Percentiles rank a stretch among this genome's conserved stretches.
Conservation (phyloP, 1,140 invertebrate genomes). For the Pseudomyrmex cubaensis region DNA sequence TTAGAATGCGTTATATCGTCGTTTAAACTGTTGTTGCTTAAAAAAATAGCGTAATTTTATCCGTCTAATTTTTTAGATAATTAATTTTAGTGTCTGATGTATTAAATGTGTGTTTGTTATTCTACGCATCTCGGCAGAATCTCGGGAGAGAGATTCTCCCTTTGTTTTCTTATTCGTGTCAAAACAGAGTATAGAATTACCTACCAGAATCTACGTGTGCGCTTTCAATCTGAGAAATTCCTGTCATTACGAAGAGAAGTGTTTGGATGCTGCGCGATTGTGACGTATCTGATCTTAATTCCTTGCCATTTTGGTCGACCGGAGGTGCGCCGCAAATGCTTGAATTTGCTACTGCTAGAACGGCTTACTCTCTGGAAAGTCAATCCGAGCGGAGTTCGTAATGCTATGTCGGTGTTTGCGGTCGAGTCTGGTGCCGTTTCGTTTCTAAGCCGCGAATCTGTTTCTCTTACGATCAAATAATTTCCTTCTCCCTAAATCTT, state of each 20-base stretch:
- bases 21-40: too few relatives aligned
- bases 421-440: conserved; percentile 24
- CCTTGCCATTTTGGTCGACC: conserved; percentile 23
- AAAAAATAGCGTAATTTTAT: too few relatives aligned
- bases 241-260: not conserved
- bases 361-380: conserved; percentile 27
- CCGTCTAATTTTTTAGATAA: too few relatives aligned
- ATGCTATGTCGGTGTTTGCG: conserved; percentile 58
- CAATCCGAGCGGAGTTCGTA: conserved; percentile 49
- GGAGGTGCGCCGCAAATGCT: conserved; percentile 34
- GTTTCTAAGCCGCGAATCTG: conserved; percentile 40
- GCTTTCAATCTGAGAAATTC: not conserved
- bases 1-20: too few relatives aligned
- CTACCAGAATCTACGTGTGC: too few relatives aligned
- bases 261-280: not conserved
- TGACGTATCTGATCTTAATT: conserved; percentile 35
- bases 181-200: too few relatives aligned
- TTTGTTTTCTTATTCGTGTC: too few relatives aligned
- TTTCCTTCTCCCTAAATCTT: conserved; percentile 25
- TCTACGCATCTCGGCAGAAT: too few relatives aligned
- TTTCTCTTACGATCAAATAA: conserved; percentile 34
- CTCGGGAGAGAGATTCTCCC: too few relatives aligned
- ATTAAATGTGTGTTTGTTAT: not conserved
- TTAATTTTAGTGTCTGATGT: not conserved
- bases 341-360: conserved; percentile 41